Conservation (phyloP, 2,113 vertebrate species). For the Lutjanus erythropterus region DNA sequence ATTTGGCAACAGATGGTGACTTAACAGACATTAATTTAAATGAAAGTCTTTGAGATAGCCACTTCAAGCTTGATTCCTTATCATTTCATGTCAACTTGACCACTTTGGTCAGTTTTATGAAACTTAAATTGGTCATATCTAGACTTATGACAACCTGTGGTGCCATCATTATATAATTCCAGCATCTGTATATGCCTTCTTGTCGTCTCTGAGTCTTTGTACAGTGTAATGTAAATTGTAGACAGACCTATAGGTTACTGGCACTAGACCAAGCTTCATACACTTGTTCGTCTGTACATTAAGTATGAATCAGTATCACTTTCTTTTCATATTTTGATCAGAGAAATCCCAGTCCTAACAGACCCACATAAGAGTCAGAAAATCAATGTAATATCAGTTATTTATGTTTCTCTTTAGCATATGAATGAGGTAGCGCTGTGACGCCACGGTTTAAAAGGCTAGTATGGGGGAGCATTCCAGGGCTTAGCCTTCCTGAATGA, state of each 20-base stretch:
- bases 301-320: neutral
- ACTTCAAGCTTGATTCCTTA: too few species aligned
- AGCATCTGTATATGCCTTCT: neutral
- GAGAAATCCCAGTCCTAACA: neutral
- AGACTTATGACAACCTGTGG: neutral
- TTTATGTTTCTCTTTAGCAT: conserved; percentile 46
- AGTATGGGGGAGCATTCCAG: conserved; percentile 69
- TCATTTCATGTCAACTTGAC: neutral
- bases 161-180: neutral
- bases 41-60: too few species aligned
- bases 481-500: conserved; percentile 77
- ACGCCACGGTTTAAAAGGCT: conserved; percentile 52
- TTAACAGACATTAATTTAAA: too few species aligned
- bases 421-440: conserved; percentile 39
- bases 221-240: neutral
- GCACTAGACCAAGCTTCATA: neutral
- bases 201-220: neutral
- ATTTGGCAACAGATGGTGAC: too few species aligned
- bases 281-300: neutral
- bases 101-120: neutral
- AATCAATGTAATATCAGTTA: conserved; percentile 18
- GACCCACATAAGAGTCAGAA: neutral
- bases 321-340: neutral
- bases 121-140: neutral
- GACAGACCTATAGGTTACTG: neutral